Percentiles rank a stretch among this genome's conserved stretches.
Conservation (phyloP, 2,888 invertebrate species). For the Tenthredo mesomela region DNA sequence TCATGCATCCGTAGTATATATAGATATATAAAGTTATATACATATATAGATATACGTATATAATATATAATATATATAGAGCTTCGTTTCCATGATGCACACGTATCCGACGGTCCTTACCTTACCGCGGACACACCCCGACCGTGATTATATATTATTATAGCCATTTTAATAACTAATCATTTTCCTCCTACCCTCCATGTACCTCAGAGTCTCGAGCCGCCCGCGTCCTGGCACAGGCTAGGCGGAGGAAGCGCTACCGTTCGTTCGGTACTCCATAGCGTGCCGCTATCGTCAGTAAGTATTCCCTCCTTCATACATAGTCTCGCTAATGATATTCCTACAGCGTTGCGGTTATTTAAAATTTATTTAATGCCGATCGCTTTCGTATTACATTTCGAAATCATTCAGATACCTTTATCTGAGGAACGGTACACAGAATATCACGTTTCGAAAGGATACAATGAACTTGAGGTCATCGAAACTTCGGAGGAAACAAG, state of each 20-base stretch:
- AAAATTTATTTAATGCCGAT: background rate
- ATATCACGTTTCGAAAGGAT: background rate
- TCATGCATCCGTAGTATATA: conserved; percentile 10
- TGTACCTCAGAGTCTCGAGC: conserved; percentile 52
- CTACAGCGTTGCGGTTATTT: background rate
- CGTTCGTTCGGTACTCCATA: conserved; percentile 67
- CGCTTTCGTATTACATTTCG: background rate
- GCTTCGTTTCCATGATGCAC: conserved; percentile 20
- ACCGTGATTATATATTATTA: conserved; percentile 77
- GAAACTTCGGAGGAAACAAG: background rate
- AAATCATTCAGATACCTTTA: background rate
- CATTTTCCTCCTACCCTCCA: conserved; percentile 72
- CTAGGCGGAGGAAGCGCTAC: conserved; percentile 68
- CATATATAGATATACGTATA: background rate
- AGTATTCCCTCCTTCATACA: conserved; percentile 41
- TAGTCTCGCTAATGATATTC: conserved; percentile 38
- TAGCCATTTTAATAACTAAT: conserved; percentile 78
- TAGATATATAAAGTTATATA: background rate
- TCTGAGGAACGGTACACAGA: no score
- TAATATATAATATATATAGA: background rate
- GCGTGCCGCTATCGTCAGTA: conserved; percentile 23
- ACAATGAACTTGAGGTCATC: background rate
- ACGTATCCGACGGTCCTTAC: conserved; percentile 33
- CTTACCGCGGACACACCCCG: conserved; percentile 72
- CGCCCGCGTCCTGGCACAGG: conserved; percentile 14